Conservation (phyloP, 2,888 invertebrate genomes). For the Gasteruption jaculator region DNA sequence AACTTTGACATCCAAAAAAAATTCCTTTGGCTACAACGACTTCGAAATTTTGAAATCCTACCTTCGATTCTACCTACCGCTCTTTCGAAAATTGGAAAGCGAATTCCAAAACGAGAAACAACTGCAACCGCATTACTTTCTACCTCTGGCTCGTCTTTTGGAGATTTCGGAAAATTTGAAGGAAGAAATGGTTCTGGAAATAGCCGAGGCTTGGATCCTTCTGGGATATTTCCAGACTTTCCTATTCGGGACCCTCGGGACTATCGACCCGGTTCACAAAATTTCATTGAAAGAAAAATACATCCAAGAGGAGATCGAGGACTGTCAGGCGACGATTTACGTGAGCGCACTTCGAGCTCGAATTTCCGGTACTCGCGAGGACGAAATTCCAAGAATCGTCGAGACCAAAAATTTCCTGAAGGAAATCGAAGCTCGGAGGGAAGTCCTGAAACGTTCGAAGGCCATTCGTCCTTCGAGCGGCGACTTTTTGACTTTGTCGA, state of each 20-base stretch:
- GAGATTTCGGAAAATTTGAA: slow-evolving; percentile 18
- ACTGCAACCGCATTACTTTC: slow-evolving; percentile 15
- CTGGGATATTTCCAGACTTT: slow-evolving; percentile 41
- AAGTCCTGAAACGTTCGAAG: slow-evolving; percentile 29
- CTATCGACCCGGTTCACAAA: slow-evolving; percentile 81
- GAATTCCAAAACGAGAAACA: no score
- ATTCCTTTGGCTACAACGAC: slow-evolving; percentile 46
- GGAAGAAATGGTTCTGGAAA: slow-evolving; percentile 18
- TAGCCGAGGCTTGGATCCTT: slow-evolving; percentile 38
- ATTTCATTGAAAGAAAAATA: slow-evolving; percentile 69
- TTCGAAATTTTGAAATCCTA: slow-evolving; percentile 27
- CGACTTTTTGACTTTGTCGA: slow-evolving; percentile 31
- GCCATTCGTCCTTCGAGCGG: slow-evolving; percentile 34
- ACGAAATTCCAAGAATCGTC: slow-evolving; percentile 30
- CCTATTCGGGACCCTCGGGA: slow-evolving; percentile 37
- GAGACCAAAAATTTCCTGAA: slow-evolving; percentile 16
- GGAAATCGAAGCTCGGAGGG: slow-evolving; percentile 21
- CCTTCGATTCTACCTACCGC: slow-evolving; percentile 27
- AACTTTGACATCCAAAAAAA: slow-evolving; percentile 52
- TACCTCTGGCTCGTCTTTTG: slow-evolving; percentile 23
- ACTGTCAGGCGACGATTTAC: slow-evolving; percentile 57
- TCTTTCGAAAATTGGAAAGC: no score
- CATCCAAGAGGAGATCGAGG: slow-evolving; percentile 63
- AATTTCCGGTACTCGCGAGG: slow-evolving; percentile 42
- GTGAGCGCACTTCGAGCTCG: slow-evolving; percentile 57